A percentile compares a stretch with the other conserved stretches of the same genome.
Conservation (phyloP, 2,113 vertebrate genomes). For the Bos javanicus region DNA sequence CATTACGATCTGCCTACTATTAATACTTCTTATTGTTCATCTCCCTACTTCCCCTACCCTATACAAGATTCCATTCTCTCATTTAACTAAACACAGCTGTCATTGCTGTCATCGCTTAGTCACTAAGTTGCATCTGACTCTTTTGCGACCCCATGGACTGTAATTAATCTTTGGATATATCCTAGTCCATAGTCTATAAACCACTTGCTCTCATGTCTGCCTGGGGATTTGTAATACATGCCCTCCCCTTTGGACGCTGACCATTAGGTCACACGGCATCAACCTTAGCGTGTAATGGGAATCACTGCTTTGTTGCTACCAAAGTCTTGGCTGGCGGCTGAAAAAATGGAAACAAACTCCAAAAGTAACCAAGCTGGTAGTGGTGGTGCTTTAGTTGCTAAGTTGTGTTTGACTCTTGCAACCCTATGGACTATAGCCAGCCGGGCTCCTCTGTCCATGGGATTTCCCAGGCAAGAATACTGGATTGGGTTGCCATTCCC, state of each 20-base stretch:
- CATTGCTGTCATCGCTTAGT: neutral
- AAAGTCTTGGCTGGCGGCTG: neutral
- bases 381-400: neutral
- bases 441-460: neutral
- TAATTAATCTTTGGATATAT: constrained; percentile 19
- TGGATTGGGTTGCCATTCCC: neutral
- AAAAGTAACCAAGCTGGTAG: neutral
- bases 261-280: neutral
- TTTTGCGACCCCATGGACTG: neutral
- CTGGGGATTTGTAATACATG: neutral
- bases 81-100: neutral
- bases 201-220: neutral
- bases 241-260: neutral
- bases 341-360: neutral
- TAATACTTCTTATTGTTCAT: neutral
- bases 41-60: neutral
- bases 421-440: neutral
- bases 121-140: neutral
- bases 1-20: neutral
- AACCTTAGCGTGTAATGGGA: neutral
- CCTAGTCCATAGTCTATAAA: neutral
- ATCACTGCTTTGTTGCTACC: neutral
- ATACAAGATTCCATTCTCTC: neutral
- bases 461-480: neutral
- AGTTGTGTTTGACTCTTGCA: neutral